Evolutionary conservation across 1,140 invertebrate genomes (phyloP), one percentile per base, ranked within the genome.

Genomic region (Drosophila athabasca): DNA sequence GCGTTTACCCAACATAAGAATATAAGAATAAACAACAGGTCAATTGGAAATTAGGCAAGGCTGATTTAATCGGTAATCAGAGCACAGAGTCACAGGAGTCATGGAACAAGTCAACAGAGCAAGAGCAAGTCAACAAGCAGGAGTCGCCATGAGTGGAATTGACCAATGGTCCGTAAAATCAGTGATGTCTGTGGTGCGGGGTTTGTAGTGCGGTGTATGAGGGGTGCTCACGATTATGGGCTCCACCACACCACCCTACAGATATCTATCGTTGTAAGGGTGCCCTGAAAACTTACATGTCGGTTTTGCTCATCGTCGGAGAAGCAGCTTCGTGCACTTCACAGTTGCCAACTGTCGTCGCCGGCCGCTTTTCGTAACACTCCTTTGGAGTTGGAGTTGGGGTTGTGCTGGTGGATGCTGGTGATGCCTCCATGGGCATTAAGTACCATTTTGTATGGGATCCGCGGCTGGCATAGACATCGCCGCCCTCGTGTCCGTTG

Each of bases 371-470:
- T 17, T 31, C 54, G 55, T 51, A 69, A 17, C 57, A 57, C 43
- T 71, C 54, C 22, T 15, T 15, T 39, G 55, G 43, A 31, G 62
- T 15, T 39, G 55, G 43, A 31, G 62, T 45, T 17, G 26, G 49
- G 59, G 31, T 24, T 39, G 31, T 62, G 58, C 41, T 46, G 1
- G n/a, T 57, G n/a, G 59, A 13, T 5, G 24, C 5, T 4, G 24
- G 24, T 26, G 24, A 26, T 4, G 24, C 0, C 31, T 68, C 68
- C 31, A 15, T 60, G 48, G 73, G 62, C 58, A 71, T 57, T 44
- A 83, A 67, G 65, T 87, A 90, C 76, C 82, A 90, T 54, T 83
- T 90, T 15, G 79, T 78, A 13, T 80, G 79, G 6, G 85, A 90
- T 31, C 67, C 75, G 43, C 71, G 49, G 48, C 64, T 76, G 19